Base-by-base conservation (phyloP, 2,113 vertebrate species). In the Callorhinus ursinus region DNA sequence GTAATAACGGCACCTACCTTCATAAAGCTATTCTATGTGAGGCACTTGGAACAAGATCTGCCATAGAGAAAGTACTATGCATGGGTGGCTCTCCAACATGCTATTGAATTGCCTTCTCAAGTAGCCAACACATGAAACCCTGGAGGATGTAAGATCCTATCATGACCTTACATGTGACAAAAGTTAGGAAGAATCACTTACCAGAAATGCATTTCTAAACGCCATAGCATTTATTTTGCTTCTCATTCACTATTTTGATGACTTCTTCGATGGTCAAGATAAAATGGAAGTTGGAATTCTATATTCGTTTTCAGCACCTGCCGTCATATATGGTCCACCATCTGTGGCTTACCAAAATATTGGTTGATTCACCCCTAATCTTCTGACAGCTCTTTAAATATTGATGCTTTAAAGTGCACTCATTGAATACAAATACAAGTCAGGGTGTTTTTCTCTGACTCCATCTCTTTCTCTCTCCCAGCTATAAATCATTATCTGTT, bases 391-490 rank as follows among this genome's bases (percentile, higher is more conserved):
- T 87, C 93, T 93, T 98, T 95, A 67, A 92, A 96, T 97, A 85
- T 97, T 95, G 95, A 93, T 90, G 88, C 92, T 98, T 96, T 98
- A 90, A 97, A 96, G 71, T 85, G 83, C 61, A 92, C 91, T 97
- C 97, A 95, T 14, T 98, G 96, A 97, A 93, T 96, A 88, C 87
- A 90, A 98, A 98, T 97, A 98, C 96, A 97, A 80, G 79, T 90
- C 55, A 61, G 65, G 39, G 18, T 42, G 28, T 57, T 88, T 72
- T 69, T 88, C 26, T 91, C 14, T 87, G 33, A 65, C 46, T 36
- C 24, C n/a, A 13, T 28, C 55, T n/a, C 18, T 49, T 26, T 77
- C 16, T 61, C 10, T 74, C n/a, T 71, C n/a, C 19, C 16, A 53
- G 46, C 95, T 72, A 86, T 92, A 88, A 91, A 97, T 96, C 5